Base-by-base conservation (phyloP, 2,888 invertebrate genomes). In the Pinctada fucata region DNA sequence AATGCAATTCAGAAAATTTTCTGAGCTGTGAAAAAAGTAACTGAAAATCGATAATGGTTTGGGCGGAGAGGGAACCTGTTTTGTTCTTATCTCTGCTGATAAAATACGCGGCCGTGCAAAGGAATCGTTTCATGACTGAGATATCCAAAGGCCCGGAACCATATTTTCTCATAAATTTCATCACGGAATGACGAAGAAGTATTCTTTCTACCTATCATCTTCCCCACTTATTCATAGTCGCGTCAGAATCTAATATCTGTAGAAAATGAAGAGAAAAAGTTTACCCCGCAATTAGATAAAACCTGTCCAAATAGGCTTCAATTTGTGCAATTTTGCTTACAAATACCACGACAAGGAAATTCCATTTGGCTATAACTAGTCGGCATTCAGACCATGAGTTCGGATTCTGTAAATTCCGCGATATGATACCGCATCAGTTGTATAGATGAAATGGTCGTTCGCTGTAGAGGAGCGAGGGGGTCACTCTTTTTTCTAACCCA, bases 171-270 rank as follows among this genome's bases (percentile, higher is more conserved):
- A 31, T 31, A 31, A 31, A 31, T 31, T 31, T 31, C 31, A 31
- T 31, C 31, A 31, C 31, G 31, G 31, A 31, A 31, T 31, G 31
- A 31, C 31, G 31, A 31, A 31, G 31, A 31, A 31, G 31, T 31
- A 31, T 31, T 31, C 31, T 31, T 31, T 31, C 31, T 31, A 31
- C 31, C 31, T 31, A 31, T 31, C 31, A 31, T 31, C 31, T 31
- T 31, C 31, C 31, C 31, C 31, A 31, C 31, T 31, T 31, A 31
- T 31, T 31, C 31, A 31, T 1, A 31, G 31, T 31, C 31, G 47
- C 47, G 67, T 69, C 49, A 68, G 76, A 79, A 79, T 76, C 76
- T 76, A 73, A 79, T 79, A 79, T 76, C 73, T 79, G 66, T 66
- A 72, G 65, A 76, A 79, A 76, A 67, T 45, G n/a, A 72, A 73